These are phyloP conservation scores for Heloderma charlesbogerti DNA, from an alignment of 2,113 vertebrate genomes.

Conservation along the genomic window DNA sequence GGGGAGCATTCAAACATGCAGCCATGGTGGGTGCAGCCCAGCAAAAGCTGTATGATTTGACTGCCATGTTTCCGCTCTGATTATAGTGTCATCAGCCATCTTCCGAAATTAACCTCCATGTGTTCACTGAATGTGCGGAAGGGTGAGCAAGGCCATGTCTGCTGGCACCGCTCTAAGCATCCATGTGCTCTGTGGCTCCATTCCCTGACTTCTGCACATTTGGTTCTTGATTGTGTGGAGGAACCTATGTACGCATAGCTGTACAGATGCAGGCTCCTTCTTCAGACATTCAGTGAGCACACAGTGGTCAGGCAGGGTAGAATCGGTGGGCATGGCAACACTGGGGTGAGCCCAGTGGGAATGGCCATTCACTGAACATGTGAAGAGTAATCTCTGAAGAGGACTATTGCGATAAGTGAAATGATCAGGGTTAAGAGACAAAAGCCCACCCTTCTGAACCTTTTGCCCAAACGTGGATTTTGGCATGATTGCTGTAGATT, in stretches of 20 bases:
- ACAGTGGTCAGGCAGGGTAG: too few species aligned
- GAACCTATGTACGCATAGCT: too few species aligned
- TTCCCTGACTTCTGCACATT: too few species aligned
- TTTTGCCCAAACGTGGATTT: background rate
- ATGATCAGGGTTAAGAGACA: too few species aligned
- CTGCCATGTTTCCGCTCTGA: background rate
- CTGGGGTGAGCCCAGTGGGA: too few species aligned
- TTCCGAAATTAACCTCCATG: too few species aligned
- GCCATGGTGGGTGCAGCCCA: background rate
- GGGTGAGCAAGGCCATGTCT: too few species aligned
- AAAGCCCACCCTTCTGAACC: background rate
- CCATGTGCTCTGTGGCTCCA: background rate
- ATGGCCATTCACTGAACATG: too few species aligned
- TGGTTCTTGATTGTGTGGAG: background rate
- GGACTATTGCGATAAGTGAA: background rate
- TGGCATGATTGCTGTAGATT: background rate
- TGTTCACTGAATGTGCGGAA: background rate
- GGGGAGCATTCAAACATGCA: background rate
- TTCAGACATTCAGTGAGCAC: background rate
- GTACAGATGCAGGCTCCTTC: background rate
- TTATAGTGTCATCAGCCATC: background rate
- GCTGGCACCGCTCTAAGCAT: background rate
- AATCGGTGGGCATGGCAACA: too few species aligned
- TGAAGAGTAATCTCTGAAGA: background rate
- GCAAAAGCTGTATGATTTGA: background rate